Evolutionary conservation across 1,140 invertebrate genomes (phyloP).

Genomic region (Phymorhynchus buccinoides): DNA sequence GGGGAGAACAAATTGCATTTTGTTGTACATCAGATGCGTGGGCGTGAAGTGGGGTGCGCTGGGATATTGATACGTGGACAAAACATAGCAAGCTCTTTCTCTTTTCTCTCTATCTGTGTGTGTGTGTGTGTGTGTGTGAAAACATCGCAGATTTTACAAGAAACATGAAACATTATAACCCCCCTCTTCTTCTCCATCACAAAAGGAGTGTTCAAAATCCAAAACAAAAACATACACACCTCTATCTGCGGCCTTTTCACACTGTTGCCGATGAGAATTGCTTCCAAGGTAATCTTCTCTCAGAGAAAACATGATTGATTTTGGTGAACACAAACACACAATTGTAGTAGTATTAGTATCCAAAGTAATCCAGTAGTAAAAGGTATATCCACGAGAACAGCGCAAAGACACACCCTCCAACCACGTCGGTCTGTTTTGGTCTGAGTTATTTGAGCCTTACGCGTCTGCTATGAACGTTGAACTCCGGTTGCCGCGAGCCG

Average conservation of each 20-base stretch:
- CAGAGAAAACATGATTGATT: constrained; percentile 53
- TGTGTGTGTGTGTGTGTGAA: too few species aligned
- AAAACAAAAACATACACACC: neutral
- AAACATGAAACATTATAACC: too few species aligned
- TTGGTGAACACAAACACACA: constrained; percentile 46
- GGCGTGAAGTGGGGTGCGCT: too few species aligned
- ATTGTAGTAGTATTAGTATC: neutral
- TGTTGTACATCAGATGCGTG: too few species aligned
- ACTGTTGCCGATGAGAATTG: constrained; percentile 41
- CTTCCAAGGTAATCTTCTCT: constrained; percentile 29
- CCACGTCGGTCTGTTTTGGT: constrained; percentile 53
- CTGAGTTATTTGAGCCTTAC: constrained; percentile 57
- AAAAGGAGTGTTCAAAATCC: too few species aligned
- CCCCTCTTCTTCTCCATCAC: too few species aligned
- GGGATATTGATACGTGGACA: too few species aligned
- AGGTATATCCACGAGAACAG: constrained; percentile 30
- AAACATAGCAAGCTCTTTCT: too few species aligned
- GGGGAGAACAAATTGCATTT: too few species aligned
- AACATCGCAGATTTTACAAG: too few species aligned
- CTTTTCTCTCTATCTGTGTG: too few species aligned
- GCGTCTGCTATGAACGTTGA: constrained; percentile 65
- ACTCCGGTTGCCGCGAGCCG: constrained; percentile 42
- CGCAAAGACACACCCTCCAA: constrained; percentile 36
- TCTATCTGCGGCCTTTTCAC: constrained; percentile 43
- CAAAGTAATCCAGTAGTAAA: constrained; percentile 31